Evolutionary conservation across 2,888 invertebrate species (phyloP).

Genomic region (Pheosia tremula): DNA sequence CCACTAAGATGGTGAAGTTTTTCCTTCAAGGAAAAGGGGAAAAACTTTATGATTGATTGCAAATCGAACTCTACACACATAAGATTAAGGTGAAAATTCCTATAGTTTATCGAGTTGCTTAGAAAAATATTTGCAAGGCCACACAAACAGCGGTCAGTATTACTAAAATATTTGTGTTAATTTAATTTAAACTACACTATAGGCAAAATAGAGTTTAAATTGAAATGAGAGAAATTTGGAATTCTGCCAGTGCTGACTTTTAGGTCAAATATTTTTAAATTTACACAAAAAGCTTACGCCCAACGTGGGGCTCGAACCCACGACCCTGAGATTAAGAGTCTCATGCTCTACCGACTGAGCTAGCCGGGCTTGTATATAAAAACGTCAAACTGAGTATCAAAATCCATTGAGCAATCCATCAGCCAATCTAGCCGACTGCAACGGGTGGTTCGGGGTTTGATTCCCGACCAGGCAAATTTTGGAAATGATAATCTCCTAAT

Average conservation of each 20-base stretch:
- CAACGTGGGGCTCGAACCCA: conserved; percentile 87
- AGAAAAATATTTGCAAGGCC: conserved; percentile 33
- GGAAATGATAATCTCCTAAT: too few relatives aligned
- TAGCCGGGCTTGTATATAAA: conserved; percentile 71
- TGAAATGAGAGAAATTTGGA: not conserved
- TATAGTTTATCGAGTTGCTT: conserved; percentile 26
- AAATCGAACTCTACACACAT: conserved; percentile 39
- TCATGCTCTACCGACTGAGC: conserved; percentile 86
- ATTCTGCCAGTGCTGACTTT: not conserved
- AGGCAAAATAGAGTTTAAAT: not conserved
- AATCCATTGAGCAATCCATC: too few relatives aligned
- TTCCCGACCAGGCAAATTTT: too few relatives aligned
- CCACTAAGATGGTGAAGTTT: conserved; percentile 14
- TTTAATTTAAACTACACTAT: not conserved
- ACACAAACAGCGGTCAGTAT: conserved; percentile 12
- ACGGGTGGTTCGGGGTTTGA: too few relatives aligned
- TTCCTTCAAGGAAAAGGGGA: conserved; percentile 38
- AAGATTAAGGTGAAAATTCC: conserved; percentile 46
- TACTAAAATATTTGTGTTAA: not conserved
- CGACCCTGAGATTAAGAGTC: conserved; percentile 88
- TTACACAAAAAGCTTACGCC: conserved; percentile 56
- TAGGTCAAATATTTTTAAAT: not conserved
- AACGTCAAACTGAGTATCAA: too few relatives aligned
- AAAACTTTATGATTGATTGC: conserved; percentile 41
- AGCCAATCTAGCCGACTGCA: too few relatives aligned